Conservation (phyloP, 2,888 invertebrate genomes). For the Drosophila gaucha region DNA sequence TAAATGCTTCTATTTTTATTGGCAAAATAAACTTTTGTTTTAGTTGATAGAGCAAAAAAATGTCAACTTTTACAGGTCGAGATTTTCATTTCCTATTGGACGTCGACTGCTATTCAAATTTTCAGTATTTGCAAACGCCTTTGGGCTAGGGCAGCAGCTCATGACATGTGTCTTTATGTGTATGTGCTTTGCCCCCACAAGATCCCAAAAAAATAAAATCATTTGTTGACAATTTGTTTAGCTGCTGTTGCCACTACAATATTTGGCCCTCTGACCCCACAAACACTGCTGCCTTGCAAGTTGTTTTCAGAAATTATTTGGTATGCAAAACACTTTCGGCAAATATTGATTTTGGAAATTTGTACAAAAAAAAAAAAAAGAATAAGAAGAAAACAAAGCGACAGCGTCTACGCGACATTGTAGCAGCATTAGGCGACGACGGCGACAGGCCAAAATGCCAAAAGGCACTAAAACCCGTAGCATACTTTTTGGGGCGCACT, state of each 20-base stretch:
- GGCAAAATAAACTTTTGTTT: neutral
- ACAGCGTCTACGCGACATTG: conserved; percentile 59
- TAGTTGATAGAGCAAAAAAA: conserved; percentile 16
- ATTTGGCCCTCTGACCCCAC: conserved; percentile 13
- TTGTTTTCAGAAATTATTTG: conserved; percentile 77
- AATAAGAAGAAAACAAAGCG: conserved; percentile 49
- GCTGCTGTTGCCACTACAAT: conserved; percentile 79
- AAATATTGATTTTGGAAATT: conserved; percentile 82
- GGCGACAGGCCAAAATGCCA: conserved; percentile 31
- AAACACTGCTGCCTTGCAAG: conserved; percentile 49
- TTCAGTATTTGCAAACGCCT: conserved; percentile 58
- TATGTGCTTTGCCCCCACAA: conserved; percentile 36
- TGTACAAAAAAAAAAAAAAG: conserved; percentile 70
- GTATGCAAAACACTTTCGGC: conserved; percentile 82
- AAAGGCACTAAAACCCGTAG: conserved; percentile 57
- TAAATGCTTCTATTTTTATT: neutral
- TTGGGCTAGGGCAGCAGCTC: conserved; percentile 47
- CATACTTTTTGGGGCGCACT: conserved; percentile 62
- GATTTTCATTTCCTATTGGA: conserved; percentile 43
- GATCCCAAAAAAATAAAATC: conserved; percentile 69
- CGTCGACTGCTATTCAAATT: conserved; percentile 67
- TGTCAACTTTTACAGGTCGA: conserved; percentile 17
- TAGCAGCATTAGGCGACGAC: conserved; percentile 63
- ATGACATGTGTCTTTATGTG: conserved; percentile 47
- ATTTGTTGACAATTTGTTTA: conserved; percentile 81